Base-by-base conservation (phyloP, 1,140 invertebrate species). In the Triops longicaudatus region DNA sequence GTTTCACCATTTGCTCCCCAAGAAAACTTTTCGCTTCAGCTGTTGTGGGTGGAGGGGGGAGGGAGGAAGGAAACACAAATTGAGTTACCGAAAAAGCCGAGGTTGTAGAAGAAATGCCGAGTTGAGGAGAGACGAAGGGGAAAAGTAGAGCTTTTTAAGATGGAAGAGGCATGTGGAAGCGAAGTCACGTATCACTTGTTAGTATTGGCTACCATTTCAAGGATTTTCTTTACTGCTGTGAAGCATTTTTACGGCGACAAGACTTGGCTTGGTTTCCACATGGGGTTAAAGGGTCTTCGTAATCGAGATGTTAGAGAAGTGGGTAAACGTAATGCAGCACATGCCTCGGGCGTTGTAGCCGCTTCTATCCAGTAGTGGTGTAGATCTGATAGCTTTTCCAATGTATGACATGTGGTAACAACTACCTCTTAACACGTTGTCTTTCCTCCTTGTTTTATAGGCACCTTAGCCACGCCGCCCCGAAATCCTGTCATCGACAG, bases 401-500 rank as follows among this genome's bases (percentile, higher is more conserved):
- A 63, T 63, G 50, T 63, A 6, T 12, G 14, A 63, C 50, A 22
- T 63, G 50, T 63, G 50, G 22, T 63, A 63, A 22, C 22, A 63
- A 22, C 17, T 63, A 22, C 14, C 50, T 22, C 22, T 22, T 63
- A 22, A n/a, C 22, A 22, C 14, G 7, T 63, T 63, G 17, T 50
- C 44, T 22, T 63, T 63, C 14, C 22, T 10, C 50, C 37, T 43
- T 22, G 17, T 41, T 4, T 75, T 43, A 26, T 26, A 42, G 42
- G 63, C 7, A 50, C 31, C 72, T 41, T 43, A 43, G 42, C 50
- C 28, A 17, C 80, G 31, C 77, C 80, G 27, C 75, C 78, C n/a
- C 73, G 82, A 50, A 93, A 93, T 84, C 93, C 93, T 71, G 93
- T 95, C 42, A 89, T 95, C 80, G 93, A 95, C 82, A 85, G 93